A percentile compares a stretch with the other conserved stretches of the same genome.
These are phyloP conservation scores for Limnephilus lunatus DNA, from an alignment of 2,888 invertebrate species.

Conservation along the genomic window DNA sequence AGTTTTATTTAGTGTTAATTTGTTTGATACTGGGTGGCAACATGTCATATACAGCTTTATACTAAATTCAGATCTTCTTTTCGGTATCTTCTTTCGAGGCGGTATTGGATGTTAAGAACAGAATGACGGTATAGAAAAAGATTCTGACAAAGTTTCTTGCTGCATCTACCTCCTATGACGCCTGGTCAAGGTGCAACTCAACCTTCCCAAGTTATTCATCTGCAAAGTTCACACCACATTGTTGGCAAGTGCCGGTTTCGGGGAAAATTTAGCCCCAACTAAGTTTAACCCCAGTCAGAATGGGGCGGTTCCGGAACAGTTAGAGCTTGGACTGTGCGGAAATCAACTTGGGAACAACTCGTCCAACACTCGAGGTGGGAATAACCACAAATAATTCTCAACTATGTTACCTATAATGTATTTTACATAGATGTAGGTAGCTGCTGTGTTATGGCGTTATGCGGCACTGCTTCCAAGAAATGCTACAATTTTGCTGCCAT, in stretches of 20 bases:
- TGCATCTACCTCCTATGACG: not conserved
- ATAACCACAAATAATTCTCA: not conserved
- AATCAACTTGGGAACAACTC: not conserved
- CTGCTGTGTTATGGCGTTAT: not conserved
- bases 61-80: too few relatives aligned
- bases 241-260: not conserved
- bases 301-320: not conserved
- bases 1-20: too few relatives aligned
- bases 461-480: not conserved
- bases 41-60: too few relatives aligned
- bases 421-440: not conserved
- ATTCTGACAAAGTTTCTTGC: too few relatives aligned
- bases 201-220: not conserved
- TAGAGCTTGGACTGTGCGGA: not conserved
- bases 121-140: not conserved
- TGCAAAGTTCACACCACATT: not conserved
- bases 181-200: not conserved
- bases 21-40: too few relatives aligned
- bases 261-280: not conserved
- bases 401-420: not conserved
- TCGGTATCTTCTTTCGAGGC: too few relatives aligned
- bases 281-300: not conserved
- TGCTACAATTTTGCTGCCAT: not conserved
- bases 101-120: too few relatives aligned
- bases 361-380: not conserved